A percentile compares a stretch with the other conserved stretches of the same genome.
phyloP scores from a whole-genome alignment of 1,140 invertebrate species.

The Venturia canescens region DNA sequence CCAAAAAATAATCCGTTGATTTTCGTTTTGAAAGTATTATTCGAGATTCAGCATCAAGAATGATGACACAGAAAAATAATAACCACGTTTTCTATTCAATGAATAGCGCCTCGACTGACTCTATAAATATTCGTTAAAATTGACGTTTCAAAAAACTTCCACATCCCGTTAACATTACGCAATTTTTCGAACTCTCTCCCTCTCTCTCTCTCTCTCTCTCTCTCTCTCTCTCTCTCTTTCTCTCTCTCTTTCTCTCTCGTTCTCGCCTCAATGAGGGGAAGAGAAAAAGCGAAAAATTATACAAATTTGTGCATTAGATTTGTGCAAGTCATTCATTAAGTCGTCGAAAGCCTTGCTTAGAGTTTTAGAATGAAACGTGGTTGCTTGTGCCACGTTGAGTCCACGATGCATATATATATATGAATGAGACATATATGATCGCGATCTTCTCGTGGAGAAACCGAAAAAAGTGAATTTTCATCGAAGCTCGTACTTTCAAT shows the following conservation, averaged over 20 bases:
- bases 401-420: not conserved
- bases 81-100: not conserved
- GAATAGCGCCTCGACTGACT: too few species aligned
- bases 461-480: not conserved
- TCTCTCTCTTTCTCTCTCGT: conserved; percentile 41
- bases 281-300: conserved; percentile 48
- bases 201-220: conserved; percentile 53
- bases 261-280: conserved; percentile 58
- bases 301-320: conserved; percentile 70
- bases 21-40: too few species aligned
- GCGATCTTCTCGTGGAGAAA: conserved; percentile 20
- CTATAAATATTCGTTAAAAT: too few species aligned
- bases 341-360: conserved; percentile 67
- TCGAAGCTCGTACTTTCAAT: not conserved
- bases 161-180: not conserved
- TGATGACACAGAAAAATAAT: too few species aligned
- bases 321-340: conserved; percentile 65
- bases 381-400: conserved; percentile 46
- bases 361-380: conserved; percentile 62
- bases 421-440: not conserved
- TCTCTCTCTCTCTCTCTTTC: conserved; percentile 21
- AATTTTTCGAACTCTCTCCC: not conserved
- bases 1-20: too few species aligned
- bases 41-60: too few species aligned
- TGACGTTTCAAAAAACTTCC: too few species aligned